phyloP scores from a whole-genome alignment of 2,797 vertebrate species.

The Psittacula derbiana region DNA sequence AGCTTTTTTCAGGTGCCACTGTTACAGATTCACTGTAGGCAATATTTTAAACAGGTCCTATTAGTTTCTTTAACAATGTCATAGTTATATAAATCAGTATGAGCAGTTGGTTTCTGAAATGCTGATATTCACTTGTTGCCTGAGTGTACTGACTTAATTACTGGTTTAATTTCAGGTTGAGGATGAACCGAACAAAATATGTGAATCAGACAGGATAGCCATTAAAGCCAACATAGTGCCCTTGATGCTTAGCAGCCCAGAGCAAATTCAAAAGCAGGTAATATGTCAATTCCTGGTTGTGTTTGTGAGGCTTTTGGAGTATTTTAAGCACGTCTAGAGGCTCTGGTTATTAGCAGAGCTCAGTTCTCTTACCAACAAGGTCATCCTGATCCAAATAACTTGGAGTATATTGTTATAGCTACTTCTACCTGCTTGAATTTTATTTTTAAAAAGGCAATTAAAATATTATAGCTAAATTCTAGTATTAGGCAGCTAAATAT shows the following conservation, averaged over 20 bases:
- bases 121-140: not conserved
- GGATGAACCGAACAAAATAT: constrained; percentile 98
- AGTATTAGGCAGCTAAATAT: not conserved
- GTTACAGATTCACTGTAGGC: not conserved
- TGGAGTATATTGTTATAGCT: not conserved
- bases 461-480: not conserved
- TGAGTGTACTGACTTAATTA: not conserved
- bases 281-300: not conserved
- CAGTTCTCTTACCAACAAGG: not conserved
- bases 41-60: not conserved
- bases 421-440: not conserved
- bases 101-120: not conserved
- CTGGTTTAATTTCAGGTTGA: constrained; percentile 80
- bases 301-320: not conserved
- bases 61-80: not conserved
- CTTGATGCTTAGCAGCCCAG: constrained; percentile 96
- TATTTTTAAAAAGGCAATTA: not conserved
- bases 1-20: not conserved
- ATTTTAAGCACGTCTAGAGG: not conserved
- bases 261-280: constrained; percentile 99
- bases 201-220: constrained; percentile 88
- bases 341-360: not conserved
- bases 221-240: constrained; percentile 98
- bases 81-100: not conserved
- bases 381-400: not conserved